Conservation (phyloP, 2,113 vertebrate genomes). For the Crotalus viridis region DNA sequence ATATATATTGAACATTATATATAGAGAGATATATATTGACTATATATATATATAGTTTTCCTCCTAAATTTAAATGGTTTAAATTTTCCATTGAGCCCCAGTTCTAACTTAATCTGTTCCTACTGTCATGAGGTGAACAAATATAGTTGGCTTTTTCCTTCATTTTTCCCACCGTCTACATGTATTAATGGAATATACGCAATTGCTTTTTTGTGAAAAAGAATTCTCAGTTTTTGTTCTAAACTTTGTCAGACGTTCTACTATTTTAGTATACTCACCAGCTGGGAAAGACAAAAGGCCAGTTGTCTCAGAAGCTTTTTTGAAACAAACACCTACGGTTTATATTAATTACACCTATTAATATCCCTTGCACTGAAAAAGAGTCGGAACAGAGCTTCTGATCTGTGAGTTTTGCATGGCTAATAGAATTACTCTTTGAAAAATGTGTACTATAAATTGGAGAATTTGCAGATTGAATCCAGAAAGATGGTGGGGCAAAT, state of each 20-base stretch:
- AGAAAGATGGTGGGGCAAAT: slow-evolving; percentile 15
- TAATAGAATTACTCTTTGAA: neutral
- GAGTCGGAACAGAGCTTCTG: slow-evolving; percentile 10
- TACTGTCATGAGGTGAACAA: neutral
- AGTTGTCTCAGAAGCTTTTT: neutral
- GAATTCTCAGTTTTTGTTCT: accelerated
- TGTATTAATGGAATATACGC: neutral
- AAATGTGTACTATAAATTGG: neutral
- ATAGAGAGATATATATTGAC: too few relatives aligned
- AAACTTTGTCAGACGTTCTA: slow-evolving; percentile 14
- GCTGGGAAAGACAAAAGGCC: slow-evolving; percentile 19
- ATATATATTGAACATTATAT: too few relatives aligned
- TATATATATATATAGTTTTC: neutral
- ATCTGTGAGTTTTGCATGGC: slow-evolving; percentile 26
- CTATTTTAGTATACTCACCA: neutral
- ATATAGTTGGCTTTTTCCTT: neutral
- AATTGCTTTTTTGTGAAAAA: neutral
- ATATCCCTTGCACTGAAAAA: slow-evolving; percentile 27
- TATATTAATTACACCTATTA: slow-evolving; percentile 42
- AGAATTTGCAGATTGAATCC: slow-evolving; percentile 41
- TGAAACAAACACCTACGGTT: slow-evolving; percentile 20
- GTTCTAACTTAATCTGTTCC: neutral
- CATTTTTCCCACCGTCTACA: neutral
- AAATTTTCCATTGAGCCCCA: neutral
- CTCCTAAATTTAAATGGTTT: neutral